Conservation (phyloP, 2,113 vertebrate genomes). For the Stegastes partitus region DNA sequence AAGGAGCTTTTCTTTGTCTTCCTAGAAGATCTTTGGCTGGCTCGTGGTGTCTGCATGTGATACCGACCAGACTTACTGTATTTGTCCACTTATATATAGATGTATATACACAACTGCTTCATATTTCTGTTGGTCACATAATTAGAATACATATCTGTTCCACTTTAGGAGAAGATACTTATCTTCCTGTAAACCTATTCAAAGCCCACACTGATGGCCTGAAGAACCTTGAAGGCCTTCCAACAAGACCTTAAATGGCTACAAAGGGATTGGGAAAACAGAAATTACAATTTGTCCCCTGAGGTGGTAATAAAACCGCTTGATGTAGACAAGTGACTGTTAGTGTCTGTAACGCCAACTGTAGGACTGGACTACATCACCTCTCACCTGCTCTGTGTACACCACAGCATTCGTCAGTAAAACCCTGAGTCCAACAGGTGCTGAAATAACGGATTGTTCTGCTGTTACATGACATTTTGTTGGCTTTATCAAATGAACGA, state of each 20-base stretch:
- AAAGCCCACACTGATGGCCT: background rate
- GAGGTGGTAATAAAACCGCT: background rate
- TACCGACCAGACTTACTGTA: background rate
- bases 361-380: constrained; percentile 28
- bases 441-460: constrained; percentile 15
- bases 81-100: background rate
- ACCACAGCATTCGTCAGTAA: constrained; percentile 18
- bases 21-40: rapidly evolving
- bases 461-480: constrained; percentile 14
- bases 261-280: background rate
- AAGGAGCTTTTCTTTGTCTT: background rate
- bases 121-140: background rate
- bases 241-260: background rate
- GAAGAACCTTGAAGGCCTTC: background rate
- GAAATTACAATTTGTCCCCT: background rate
- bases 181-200: background rate
- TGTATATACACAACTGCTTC: background rate
- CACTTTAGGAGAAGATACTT: constrained; percentile 19
- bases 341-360: constrained; percentile 16
- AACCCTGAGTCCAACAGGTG: constrained; percentile 8
- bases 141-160: background rate
- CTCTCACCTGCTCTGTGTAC: constrained; percentile 21
- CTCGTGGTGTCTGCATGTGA: background rate
- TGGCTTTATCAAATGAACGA: constrained; percentile 34
- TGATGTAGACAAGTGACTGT: background rate